Percentiles rank a stretch among this genome's conserved stretches.
These are phyloP conservation scores for Caenorhabditis parvicauda DNA, from an alignment of 2,888 invertebrate genomes.

Conservation along the genomic window DNA sequence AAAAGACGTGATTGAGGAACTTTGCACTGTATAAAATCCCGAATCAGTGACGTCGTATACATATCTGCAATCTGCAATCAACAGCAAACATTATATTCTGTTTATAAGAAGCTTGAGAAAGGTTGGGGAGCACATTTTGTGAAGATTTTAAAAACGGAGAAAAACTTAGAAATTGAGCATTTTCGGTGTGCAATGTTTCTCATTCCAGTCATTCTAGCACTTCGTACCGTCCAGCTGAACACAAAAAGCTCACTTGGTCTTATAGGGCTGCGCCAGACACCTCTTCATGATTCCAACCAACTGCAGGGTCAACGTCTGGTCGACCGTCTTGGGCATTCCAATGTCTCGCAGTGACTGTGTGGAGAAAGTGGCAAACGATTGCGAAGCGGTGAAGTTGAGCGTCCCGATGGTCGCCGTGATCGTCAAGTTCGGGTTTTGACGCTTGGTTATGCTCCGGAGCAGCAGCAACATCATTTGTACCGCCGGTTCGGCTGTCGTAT, in stretches of 20 bases:
- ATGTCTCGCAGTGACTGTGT: conserved; percentile 10
- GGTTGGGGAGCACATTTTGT: no score
- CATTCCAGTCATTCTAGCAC: no score
- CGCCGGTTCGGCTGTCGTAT: conserved; percentile 3
- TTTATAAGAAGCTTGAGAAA: no score
- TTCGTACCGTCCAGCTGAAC: no score
- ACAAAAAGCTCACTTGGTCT: conserved; percentile 5
- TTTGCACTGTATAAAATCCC: no score
- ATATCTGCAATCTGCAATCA: no score
- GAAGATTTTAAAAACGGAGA: no score
- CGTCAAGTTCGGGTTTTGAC: not conserved
- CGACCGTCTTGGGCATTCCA: conserved; percentile 2
- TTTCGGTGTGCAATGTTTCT: no score
- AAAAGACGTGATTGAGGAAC: no score
- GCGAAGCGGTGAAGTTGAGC: conserved; percentile 2
- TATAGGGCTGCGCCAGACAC: conserved; percentile 9
- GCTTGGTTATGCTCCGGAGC: conserved; percentile 7
- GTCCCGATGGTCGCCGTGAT: no score
- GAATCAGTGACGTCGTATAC: not conserved
- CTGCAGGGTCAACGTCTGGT: conserved; percentile 9
- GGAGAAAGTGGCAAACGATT: conserved; percentile 17
- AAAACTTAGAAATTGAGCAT: no score
- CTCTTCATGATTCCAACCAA: conserved; percentile 12
- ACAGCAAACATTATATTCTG: no score
- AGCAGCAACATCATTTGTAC: conserved; percentile 13